phyloP scores from a whole-genome alignment of 1,140 invertebrate species.

The Drosophila dunni region DNA sequence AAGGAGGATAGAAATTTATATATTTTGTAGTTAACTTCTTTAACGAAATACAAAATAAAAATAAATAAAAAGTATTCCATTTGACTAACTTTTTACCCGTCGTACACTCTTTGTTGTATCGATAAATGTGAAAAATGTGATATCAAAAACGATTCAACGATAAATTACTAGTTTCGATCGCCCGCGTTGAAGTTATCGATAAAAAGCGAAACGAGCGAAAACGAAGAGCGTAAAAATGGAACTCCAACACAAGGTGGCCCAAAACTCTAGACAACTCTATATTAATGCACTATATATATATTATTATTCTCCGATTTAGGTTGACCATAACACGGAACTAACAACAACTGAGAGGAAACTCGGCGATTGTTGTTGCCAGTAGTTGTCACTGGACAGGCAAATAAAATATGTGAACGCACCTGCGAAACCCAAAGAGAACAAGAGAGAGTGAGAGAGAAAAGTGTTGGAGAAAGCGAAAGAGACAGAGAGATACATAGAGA shows the following conservation, averaged over 20 bases:
- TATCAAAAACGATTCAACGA: too few relatives aligned
- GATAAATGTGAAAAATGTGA: too few relatives aligned
- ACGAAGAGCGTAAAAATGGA: constrained; percentile 30
- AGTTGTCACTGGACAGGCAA: background rate
- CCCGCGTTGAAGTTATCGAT: background rate
- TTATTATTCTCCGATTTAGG: constrained; percentile 30
- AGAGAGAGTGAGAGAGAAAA: background rate
- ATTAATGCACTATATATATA: constrained; percentile 19
- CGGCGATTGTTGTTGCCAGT: background rate
- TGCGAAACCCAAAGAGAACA: background rate
- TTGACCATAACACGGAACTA: background rate
- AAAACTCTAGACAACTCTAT: constrained; percentile 19
- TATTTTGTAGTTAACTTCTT: too few relatives aligned
- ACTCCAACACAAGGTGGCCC: constrained; percentile 44
- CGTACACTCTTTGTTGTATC: too few relatives aligned
- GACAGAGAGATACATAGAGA: constrained; percentile 3
- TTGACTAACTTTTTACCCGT: too few relatives aligned
- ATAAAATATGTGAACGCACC: constrained; percentile 46
- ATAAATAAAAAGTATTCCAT: too few relatives aligned
- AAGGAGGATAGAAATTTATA: too few relatives aligned
- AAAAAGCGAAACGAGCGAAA: background rate
- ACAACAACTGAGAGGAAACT: constrained; percentile 8
- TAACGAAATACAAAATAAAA: too few relatives aligned
- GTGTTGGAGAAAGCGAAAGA: constrained; percentile 6
- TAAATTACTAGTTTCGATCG: background rate